Evolutionary conservation across 1,140 invertebrate genomes (phyloP), one percentile per base, ranked within the genome.

Genomic region (Lordiphosa mommai): DNA sequence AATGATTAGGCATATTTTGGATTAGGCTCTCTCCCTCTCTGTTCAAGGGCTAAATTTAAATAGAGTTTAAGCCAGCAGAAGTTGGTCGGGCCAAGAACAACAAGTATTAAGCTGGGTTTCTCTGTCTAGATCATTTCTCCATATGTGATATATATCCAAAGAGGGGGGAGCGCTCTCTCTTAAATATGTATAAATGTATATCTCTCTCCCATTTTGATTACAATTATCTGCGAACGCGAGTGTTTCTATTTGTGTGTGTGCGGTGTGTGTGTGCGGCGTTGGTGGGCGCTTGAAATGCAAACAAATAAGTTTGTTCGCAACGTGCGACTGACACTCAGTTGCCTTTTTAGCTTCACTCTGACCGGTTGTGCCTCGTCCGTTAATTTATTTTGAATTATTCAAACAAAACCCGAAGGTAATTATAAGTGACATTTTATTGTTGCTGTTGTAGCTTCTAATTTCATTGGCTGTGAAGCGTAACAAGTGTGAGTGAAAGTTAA

Each of bases 361-460:
- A 56, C 71, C 70, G 74, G 74, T 80, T 51, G 65, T 67, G 33
- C 32, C 34, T 58, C 37, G 16, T 50, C 14, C 48, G 8, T 16
- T n/a, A 27, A 3, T 27, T 43, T 43, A 9, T 29, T 16, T 38
- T 38, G 14, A 37, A 7, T 3, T 14, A 37, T 43, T 23, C 12
- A 48, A 41, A 10, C 4, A 27, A 32, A 17, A 29, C 55, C 47
- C 37, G 34, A 56, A 79, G 73, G 73, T 79, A 79, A 79, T 82
- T 79, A 79, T 82, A 79, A 79, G 73, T 79, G 76, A 56, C 51
- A 74, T 70, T 79, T 64, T 20, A 46, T 59, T 59, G 55, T 53
- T 40, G 56, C 17, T 32, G 20, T 40, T 44, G 34, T 43, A n/a
- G 36, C 9, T 51, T 34, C 29, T 48, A 59, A 29, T 53, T 43